Base-by-base conservation (phyloP, 2,797 vertebrate species). In the Lagocephalus sceleratus region DNA sequence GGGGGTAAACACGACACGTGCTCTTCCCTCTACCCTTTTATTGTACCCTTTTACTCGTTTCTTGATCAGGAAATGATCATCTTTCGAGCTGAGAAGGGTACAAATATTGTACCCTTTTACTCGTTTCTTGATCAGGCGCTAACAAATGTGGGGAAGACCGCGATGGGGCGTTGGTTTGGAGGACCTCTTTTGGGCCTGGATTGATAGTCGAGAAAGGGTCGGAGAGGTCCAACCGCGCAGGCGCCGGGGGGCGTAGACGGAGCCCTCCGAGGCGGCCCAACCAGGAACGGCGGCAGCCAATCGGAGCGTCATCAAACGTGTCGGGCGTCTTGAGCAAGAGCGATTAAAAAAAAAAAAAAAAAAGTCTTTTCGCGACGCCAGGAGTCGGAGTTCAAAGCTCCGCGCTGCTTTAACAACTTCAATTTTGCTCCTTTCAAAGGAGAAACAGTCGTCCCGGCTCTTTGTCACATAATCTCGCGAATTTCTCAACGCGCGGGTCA, bases 401-500 rank as follows among this genome's bases (percentile, higher is more conserved):
- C 20, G 57, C 68, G 79, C 77, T 78, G 69, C 63, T 79, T 43
- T 71, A 47, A 62, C 32, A 14, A 35, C 32, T 35, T 35, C 11
- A 35, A 35, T 35, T 35, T 35, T 35, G 12, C 32, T 14, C 12
- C 12, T 35, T 14, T 35, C 12, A 35, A 35, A 35, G 1, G 12
- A 35, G 12, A 2, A 14, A 35, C 32, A 2, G 4, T 35, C 3
- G 32, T 10, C 32, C 12, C 12, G 12, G 73, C 63, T 68, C 60
- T 3, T 45, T 56, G 71, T 66, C 63, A 71, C 26, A 10, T 43
- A 5, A 35, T 35, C 32, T 35, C 12, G 3, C 32, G 63, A 78
- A 61, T 77, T 74, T 78, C 57, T 51, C 69, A 32, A 78, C 84
- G 76, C 78, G 29, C 54, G 58, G 55, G 58, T 69, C 63, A 73